A percentile compares a stretch with the other conserved stretches of the same genome.
Conservation (phyloP, 2,797 vertebrate genomes). For the Anguilla pacifica region DNA sequence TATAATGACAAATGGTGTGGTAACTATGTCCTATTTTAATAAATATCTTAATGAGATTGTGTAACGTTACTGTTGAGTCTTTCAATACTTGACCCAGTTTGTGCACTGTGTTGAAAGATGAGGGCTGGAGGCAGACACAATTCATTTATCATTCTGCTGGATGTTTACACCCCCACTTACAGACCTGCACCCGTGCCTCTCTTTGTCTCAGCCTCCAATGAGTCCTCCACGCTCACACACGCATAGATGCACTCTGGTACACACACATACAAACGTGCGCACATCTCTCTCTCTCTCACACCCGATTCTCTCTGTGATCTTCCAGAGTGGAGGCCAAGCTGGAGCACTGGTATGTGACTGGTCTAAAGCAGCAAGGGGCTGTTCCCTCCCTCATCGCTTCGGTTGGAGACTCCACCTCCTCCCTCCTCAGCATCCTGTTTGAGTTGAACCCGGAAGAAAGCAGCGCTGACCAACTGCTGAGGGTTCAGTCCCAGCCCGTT, state of each 20-base stretch:
- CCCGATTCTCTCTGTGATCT: constrained; percentile 27
- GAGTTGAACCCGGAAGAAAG: constrained; percentile 84
- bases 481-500: constrained; percentile 87
- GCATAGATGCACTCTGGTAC: not conserved
- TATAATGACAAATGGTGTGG: not conserved
- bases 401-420: constrained; percentile 79
- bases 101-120: not conserved
- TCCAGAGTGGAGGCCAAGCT: constrained; percentile 85
- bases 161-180: not conserved
- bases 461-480: constrained; percentile 82
- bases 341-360: constrained; percentile 91
- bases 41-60: not conserved
- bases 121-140: not conserved
- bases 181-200: not conserved
- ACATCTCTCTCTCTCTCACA: not conserved
- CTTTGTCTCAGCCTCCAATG: not conserved
- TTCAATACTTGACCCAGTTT: not conserved
- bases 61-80: not conserved
- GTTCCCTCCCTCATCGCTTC: constrained; percentile 90
- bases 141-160: not conserved
- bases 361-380: constrained; percentile 78
- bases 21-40: not conserved
- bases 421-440: constrained; percentile 83
- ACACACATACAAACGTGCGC: not conserved
- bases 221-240: not conserved